A percentile compares a stretch with the other conserved stretches of the same genome.
Evolutionary conservation across 1,140 invertebrate species (phyloP).

Genomic region (Laodelphax striatellus): DNA sequence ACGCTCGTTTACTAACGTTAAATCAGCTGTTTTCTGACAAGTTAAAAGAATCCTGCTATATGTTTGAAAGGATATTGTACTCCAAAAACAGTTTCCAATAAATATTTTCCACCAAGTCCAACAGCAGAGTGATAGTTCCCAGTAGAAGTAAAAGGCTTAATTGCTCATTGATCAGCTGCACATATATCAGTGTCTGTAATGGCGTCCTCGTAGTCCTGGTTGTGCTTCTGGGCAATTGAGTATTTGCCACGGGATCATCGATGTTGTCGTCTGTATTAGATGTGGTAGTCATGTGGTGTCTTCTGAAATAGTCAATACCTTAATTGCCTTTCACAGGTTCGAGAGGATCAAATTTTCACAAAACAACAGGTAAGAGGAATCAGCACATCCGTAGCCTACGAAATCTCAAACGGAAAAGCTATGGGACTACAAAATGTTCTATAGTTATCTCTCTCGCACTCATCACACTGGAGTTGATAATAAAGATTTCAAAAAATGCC

Average conservation of each 20-base stretch:
- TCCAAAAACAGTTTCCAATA: not conserved
- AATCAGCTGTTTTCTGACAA: no score
- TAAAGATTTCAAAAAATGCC: slow-evolving; percentile 8
- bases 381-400: no score
- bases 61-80: not conserved
- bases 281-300: no score
- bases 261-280: no score
- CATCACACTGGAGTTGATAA: slow-evolving; percentile 17
- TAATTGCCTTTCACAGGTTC: no score
- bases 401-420: no score
- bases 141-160: not conserved
- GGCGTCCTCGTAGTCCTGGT: not conserved
- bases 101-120: not conserved
- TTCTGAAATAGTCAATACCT: no score
- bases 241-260: no score
- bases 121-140: not conserved
- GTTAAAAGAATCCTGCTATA: no score
- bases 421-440: slow-evolving; percentile 24
- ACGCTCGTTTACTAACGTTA: no score
- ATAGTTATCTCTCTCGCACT: slow-evolving; percentile 18
- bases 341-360: no score
- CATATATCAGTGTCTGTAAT: not conserved
- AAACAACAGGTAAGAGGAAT: slow-evolving; percentile 25
- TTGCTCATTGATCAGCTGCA: not conserved
- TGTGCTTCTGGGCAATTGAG: not conserved